Percentiles rank a stretch among this genome's conserved stretches.
These are phyloP conservation scores for Luperina nickerlii DNA, from an alignment of 2,888 invertebrate species.

Conservation along the genomic window DNA sequence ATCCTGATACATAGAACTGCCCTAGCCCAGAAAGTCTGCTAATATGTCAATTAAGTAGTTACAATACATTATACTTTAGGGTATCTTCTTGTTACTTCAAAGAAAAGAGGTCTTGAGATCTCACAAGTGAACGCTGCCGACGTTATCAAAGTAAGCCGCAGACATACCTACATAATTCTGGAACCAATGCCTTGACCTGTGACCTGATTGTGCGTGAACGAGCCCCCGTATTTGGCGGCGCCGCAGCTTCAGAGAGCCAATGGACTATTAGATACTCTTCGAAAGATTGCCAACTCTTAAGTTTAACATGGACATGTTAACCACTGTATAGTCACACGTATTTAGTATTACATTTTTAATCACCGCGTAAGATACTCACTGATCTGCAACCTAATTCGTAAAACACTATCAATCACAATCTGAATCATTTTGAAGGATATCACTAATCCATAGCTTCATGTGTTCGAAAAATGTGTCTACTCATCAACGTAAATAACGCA, in stretches of 20 bases:
- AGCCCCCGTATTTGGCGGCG: constrained; percentile 55
- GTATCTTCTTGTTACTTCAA: constrained; percentile 24
- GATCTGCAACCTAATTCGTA: background rate
- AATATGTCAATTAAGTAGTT: constrained; percentile 5
- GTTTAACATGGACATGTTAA: background rate
- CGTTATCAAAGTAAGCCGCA: constrained; percentile 61
- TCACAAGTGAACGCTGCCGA: constrained; percentile 42
- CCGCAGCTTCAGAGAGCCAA: constrained; percentile 54
- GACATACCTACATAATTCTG: constrained; percentile 50
- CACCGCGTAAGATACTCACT: background rate
- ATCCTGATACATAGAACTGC: no score
- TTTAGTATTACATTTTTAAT: background rate
- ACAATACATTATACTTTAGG: background rate
- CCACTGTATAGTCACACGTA: background rate
- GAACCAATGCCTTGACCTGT: constrained; percentile 74
- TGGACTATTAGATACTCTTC: constrained; percentile 49
- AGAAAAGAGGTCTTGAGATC: constrained; percentile 24
- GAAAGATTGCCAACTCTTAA: constrained; percentile 33
- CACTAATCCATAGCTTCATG: no score
- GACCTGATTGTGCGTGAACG: constrained; percentile 70
- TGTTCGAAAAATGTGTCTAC: no score
- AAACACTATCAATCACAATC: no score
- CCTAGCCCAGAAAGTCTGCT: background rate
- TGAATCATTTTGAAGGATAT: no score
- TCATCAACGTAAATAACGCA: no score